Base-by-base conservation (phyloP, 2,797 vertebrate species). In the Sebastes baramenuke region DNA sequence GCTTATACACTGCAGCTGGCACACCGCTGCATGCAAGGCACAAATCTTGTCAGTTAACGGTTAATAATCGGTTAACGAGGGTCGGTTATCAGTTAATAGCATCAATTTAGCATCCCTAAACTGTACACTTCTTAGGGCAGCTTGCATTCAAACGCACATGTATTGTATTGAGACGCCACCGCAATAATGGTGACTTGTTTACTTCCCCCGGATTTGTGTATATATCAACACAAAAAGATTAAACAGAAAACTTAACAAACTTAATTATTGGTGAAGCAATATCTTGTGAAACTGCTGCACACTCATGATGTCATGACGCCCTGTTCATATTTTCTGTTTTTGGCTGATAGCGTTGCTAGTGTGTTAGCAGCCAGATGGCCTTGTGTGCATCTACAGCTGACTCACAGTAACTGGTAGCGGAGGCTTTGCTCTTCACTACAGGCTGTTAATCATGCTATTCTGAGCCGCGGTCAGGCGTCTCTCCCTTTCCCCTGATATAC, bases 291-390 rank as follows among this genome's bases (percentile, higher is more conserved):
- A 73, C 75, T 75, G 72, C 67, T 76, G 54, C 61, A 79, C 55
- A 69, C 66, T 84, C 79, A 85, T 82, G 65, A 69, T 71, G 77
- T 78, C 78, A 82, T 70, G 68, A 86, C 49, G n/a, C 49, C 83
- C 75, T 62, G 69, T 61, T 58, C 74, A 87, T 83, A 82, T 90
- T 84, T 83, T 82, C 46, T 72, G 16, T 83, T 62, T 79, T 77
- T 88, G 86, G 82, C 86, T 80, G 72, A 79, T 72, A 74, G 82
- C 32, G 59, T 81, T 30, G 67, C 46, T 71, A 12, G 72, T 77
- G 80, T 83, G 79, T 79, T 82, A 70, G 82, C 88, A 85, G 82
- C 83, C 87, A 90, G 84, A 90, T 91, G 88, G 86, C 78, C 86
- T 67, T 67, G 78, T 77, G 87, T 74, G 69, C 67, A 72, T 86